Evolutionary conservation across 2,113 vertebrate genomes (phyloP), one percentile per base, ranked within the genome.

Genomic region (Cariama cristata): DNA sequence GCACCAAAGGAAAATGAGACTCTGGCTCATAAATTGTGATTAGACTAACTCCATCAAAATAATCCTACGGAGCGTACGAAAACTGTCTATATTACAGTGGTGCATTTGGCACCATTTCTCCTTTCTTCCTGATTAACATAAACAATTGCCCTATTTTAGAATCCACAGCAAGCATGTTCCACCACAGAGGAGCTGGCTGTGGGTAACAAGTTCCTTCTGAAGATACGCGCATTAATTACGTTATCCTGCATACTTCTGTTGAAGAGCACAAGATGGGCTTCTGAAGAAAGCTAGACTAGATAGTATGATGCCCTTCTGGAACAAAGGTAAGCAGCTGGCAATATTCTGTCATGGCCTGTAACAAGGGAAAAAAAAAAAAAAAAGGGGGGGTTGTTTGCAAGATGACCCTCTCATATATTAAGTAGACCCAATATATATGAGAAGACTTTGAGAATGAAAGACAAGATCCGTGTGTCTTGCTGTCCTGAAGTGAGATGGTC

Each of bases 311-410:
- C 4, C 24, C 17, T 73, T n/a, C 40, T 86, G 40, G 22, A 63
- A 71, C 1, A 87, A 62, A 49, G 32, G 4, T 16, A 10, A 86
- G 30, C 33, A 88, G 26, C 32, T 82, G 14, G 11, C 22, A 83
- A 33, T 79, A 19, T 30, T 75, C 53, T 95, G 52, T 12, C 27
- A 45, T 22, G 11, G 11, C 12, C 15, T 86, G 1, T 24, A 60
- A 75, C 1, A 30, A 13, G 19, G 12, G 0, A 1, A 5, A 8
- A 42, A 30, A 4, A 30, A 1, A 5, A 8, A 42, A 30, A 4
- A 30, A 2, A 1, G 12, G 4, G 19, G 32, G 6, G 27, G 38
- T 56, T 44, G 9, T 86, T 88, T 55, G 45, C 38, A 35, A 69
- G 20, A 55, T 4, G 24, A 68, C 11, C 5, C 5, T 68, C 8